phyloP scores from a whole-genome alignment of 2,888 invertebrate species.

The Ophion slaviceki region DNA sequence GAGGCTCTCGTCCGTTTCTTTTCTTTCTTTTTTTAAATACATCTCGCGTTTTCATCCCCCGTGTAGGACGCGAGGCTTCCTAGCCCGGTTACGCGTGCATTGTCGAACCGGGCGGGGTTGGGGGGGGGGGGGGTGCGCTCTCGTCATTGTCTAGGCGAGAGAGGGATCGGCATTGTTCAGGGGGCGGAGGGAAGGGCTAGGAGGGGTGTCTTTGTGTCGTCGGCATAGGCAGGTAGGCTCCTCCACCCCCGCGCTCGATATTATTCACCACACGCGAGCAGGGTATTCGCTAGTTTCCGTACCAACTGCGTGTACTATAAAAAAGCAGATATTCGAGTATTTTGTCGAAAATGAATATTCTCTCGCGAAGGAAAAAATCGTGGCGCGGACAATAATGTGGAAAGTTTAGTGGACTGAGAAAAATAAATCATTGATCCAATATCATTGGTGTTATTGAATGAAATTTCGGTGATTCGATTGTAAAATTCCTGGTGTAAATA shows the following conservation, averaged over 20 bases:
- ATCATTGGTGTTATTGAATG: too few species aligned
- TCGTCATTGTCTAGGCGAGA: conserved; percentile 51
- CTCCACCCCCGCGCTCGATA: conserved; percentile 57
- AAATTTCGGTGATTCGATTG: too few species aligned
- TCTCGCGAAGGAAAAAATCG: too few species aligned
- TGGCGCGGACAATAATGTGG: too few species aligned
- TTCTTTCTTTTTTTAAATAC: neutral
- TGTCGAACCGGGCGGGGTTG: conserved; percentile 61
- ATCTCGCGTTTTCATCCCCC: conserved; percentile 14
- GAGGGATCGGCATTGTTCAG: conserved; percentile 60
- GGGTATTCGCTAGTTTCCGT: too few species aligned
- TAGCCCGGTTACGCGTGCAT: conserved; percentile 58
- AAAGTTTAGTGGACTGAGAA: too few species aligned
- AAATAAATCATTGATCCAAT: too few species aligned
- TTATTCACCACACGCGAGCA: conserved; percentile 18
- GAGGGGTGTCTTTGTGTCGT: too few species aligned
- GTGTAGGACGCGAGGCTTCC: conserved; percentile 4
- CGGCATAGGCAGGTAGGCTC: conserved; percentile 63
- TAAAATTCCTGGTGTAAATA: too few species aligned
- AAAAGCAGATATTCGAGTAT: too few species aligned
- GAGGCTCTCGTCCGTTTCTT: neutral
- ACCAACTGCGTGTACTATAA: too few species aligned
- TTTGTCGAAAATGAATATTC: too few species aligned
- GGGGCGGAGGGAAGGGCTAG: conserved; percentile 39
- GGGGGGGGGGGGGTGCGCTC: neutral